Percentiles rank a stretch among this genome's conserved stretches.
phyloP scores from a whole-genome alignment of 2,888 invertebrate genomes.

The Trachelus iudaicus region DNA sequence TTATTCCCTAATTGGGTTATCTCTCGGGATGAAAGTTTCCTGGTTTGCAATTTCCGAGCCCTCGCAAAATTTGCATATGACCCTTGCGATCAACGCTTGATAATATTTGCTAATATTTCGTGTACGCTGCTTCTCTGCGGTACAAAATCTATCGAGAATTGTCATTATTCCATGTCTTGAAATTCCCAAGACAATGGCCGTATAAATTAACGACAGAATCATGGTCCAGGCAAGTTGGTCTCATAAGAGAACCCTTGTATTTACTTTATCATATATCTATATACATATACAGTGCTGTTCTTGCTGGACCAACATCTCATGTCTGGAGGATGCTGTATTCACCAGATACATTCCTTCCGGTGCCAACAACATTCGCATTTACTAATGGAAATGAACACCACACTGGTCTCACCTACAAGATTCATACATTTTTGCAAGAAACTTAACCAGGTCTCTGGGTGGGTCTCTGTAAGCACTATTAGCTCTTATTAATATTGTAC shows the following conservation, averaged over 20 bases:
- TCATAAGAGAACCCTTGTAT: not conserved
- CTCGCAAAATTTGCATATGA: not conserved
- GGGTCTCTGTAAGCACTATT: not conserved
- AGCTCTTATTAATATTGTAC: conserved; percentile 37
- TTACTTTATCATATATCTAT: not conserved
- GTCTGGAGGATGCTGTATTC: not conserved
- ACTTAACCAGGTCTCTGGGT: not conserved
- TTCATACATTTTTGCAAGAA: not conserved
- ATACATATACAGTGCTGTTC: not conserved
- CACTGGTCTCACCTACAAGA: not conserved
- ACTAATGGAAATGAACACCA: not conserved
- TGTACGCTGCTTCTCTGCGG: not conserved
- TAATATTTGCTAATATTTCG: not conserved
- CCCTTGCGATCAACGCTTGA: not conserved
- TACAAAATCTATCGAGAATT: not conserved
- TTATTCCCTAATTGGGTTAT: conserved; percentile 34
- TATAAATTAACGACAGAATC: not conserved
- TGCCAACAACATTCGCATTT: not conserved
- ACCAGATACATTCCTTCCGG: not conserved
- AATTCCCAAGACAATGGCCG: not conserved
- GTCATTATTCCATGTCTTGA: not conserved
- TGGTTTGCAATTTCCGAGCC: not conserved
- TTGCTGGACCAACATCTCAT: not conserved
- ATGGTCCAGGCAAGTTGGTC: not conserved
- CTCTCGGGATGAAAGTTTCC: conserved; percentile 29